Conservation (phyloP, 2,888 invertebrate species). For the Sarcophaga caerulescens region DNA sequence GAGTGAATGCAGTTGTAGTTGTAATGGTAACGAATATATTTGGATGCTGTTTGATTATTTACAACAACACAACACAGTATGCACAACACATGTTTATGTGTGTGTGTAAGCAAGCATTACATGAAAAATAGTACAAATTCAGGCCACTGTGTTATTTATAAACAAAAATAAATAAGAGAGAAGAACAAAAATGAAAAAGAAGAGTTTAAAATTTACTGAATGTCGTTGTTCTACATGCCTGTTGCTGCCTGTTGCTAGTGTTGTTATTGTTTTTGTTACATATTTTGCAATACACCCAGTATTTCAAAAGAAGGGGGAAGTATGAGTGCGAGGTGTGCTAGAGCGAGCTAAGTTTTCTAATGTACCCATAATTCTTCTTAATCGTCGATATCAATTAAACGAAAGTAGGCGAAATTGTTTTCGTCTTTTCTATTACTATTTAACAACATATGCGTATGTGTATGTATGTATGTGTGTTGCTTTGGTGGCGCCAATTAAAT, state of each 20-base stretch:
- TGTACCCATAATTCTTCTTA: not conserved
- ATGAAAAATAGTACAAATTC: not conserved
- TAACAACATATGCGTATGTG: not conserved
- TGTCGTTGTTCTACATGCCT: no score
- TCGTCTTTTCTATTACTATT: constrained; percentile 11
- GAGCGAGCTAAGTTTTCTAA: not conserved
- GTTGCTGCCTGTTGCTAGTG: not conserved
- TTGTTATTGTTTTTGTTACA: constrained; percentile 1
- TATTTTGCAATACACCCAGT: not conserved
- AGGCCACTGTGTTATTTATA: constrained; percentile 3
- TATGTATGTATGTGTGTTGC: not conserved
- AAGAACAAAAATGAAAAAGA: no score
- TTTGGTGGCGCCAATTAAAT: constrained; percentile 42
- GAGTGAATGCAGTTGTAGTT: not conserved
- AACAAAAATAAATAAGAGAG: not conserved
- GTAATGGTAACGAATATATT: no score
- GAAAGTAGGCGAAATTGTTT: constrained; percentile 30
- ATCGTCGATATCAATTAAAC: constrained; percentile 21
- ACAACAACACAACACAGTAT: no score
- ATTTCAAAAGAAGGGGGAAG: not conserved
- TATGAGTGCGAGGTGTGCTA: not conserved
- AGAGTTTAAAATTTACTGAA: no score
- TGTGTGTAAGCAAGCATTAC: no score
- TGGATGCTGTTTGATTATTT: no score
- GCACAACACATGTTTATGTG: no score